Evolutionary conservation across 2,888 invertebrate genomes (phyloP).

Genomic region (Noctua pronuba): DNA sequence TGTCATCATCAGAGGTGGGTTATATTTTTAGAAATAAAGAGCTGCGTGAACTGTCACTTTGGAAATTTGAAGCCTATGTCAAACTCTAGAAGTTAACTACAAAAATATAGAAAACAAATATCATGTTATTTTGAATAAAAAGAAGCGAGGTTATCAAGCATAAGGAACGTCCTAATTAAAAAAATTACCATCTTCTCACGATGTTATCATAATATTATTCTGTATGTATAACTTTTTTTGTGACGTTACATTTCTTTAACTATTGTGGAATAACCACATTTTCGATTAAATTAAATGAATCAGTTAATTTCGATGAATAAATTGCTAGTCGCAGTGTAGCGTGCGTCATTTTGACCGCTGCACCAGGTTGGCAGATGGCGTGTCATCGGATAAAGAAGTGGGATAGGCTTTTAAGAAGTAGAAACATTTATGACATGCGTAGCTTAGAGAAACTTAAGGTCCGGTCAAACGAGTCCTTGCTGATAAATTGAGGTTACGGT

Average conservation of each 20-base stretch:
- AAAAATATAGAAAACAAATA: background rate
- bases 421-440: background rate
- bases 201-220: background rate
- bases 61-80: background rate
- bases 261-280: background rate
- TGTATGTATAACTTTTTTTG: background rate
- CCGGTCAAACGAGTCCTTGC: background rate
- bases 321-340: background rate
- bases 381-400: too few relatives aligned
- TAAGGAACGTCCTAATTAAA: background rate
- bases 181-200: background rate
- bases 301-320: background rate
- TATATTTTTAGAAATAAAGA: background rate
- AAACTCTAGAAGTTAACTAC: background rate
- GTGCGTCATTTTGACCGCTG: background rate
- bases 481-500: background rate
- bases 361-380: background rate
- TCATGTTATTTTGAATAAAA: background rate
- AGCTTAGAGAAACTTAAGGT: background rate
- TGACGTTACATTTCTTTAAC: background rate
- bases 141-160: background rate
- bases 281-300: background rate
- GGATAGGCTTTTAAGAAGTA: background rate
- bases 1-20: conserved; percentile 11
- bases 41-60: background rate